Base-by-base conservation (phyloP, 2,888 invertebrate species). In the Steinernema hermaphroditum region DNA sequence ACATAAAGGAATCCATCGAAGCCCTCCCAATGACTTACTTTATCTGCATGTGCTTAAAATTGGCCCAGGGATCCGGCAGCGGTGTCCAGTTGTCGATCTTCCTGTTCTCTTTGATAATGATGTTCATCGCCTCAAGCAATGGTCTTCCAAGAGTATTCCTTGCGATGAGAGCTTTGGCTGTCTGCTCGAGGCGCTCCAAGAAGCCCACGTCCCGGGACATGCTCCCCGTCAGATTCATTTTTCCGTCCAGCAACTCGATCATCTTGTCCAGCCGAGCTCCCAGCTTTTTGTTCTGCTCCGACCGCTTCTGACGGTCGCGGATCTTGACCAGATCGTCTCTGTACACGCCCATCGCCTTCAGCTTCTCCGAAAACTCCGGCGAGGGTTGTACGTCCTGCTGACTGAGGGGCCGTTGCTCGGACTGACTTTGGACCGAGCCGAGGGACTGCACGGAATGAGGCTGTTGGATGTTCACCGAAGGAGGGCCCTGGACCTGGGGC, bases 381-480 rank as follows among this genome's bases (percentile, higher is more conserved):
- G 37, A 8, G 6, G 37, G 37, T 12, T 37, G 37, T 37, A 37
- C 37, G 37, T 37, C 37, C 27, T 54, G 54, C 27, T 54, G 54
- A 4, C 27, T 22, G 27, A 27, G 27, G 2, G 22, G 54, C 12
- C 37, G 4, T 12, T 37, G 37, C 6, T 37, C 37, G 6, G 37
- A 37, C 27, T 54, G 54, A 16, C 54, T 54, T 12, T 27, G 54
- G 24, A 54, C 54, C 54, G 54, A 54, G 22, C 27, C 24, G 27
- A 54, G n/a, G 24, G 54, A 37, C 12, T 37, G 37, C 37, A 37
- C 37, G 37, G 37, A 54, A 8, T 54, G 54, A 12, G 54, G 54
- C 54, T 54, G 54, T 8, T 54, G n/a, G 54, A 54, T 54, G 27
- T 22, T 54, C 54, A 54, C 54, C 27, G 54, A 54, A 8, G 54